Base-by-base conservation (phyloP, 1,140 invertebrate genomes). In the Meloidogyne floridensis region DNA sequence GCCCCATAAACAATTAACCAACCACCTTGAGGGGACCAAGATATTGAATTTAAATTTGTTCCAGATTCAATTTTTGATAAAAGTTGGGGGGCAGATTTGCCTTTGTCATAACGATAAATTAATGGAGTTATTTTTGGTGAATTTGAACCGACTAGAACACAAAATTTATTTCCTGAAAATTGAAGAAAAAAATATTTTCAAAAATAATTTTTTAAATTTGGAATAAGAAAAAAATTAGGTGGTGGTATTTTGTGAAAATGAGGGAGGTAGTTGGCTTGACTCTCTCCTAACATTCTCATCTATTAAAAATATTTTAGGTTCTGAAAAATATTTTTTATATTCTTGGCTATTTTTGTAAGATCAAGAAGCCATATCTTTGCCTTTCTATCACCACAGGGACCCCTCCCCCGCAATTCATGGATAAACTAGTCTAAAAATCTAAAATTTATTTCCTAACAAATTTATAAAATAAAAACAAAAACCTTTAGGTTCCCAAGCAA, bases 401-500 rank as follows among this genome's bases (percentile, higher is more conserved):
- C 32, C 32, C 32, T 32, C 32, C 32, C 32, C 32, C 32, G 32
- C 32, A 32, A 32, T 32, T 32, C 32, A 32, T 32, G 32, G 32
- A 32, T 32, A 32, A 18, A 2, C n/a, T 47, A 51, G 43, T 43
- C 5, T 32, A 15, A n/a, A 82, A 83, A 15, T 5, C 70, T 32
- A 42, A 42, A 42, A 71, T 71, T 71, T 20, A 71, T 32, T 32
- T 18, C 70, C 32, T 6, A 20, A 20, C 32, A 32, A 71, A 7
- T 8, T 42, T 8, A 71, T 71, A 71, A 42, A 54, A 5, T 47
- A 15, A 51, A 74, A 74, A 6, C 5, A 7, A 53, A 93, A 94
- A 32, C 97, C 97, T 54, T 96, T 93, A 0, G 97, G 97, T 90
- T 99, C 98, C 97, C 97, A 99, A 3, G 95, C 96, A 91, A 99